phyloP scores from a whole-genome alignment of 2,888 invertebrate species.

The Microctonus aethiopoides region DNA sequence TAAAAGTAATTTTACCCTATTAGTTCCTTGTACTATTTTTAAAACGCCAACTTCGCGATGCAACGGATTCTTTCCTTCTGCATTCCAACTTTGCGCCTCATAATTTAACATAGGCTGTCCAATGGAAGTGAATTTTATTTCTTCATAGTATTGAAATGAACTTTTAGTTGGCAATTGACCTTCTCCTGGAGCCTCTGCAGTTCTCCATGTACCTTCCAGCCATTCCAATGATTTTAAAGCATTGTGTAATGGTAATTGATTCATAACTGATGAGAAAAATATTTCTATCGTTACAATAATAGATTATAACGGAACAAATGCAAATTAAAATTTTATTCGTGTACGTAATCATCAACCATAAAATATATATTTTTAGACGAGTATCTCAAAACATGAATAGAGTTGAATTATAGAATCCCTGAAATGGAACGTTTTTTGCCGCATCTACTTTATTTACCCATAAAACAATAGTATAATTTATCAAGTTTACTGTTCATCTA shows the following conservation, averaged over 20 bases:
- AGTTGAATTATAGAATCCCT: no score
- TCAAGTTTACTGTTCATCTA: no score
- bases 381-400: no score
- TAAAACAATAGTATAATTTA: no score
- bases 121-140: conserved; percentile 70
- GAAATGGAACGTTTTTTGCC: no score
- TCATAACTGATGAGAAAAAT: conserved; percentile 43
- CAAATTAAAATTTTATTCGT: not conserved
- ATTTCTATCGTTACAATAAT: not conserved
- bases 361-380: no score
- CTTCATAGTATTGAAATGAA: conserved; percentile 71
- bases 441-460: no score
- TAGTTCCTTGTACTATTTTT: conserved; percentile 70
- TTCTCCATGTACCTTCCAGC: conserved; percentile 73
- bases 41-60: conserved; percentile 75
- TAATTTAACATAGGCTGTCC: conserved; percentile 75
- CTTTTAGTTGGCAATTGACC: conserved; percentile 72
- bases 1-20: conserved; percentile 70
- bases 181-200: conserved; percentile 64
- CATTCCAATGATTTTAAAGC: conserved; percentile 71
- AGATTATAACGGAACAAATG: not conserved
- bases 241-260: conserved; percentile 63
- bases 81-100: conserved; percentile 69
- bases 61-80: conserved; percentile 71
- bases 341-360: no score